Percentiles rank a stretch among this genome's conserved stretches.
Evolutionary conservation across 2,113 vertebrate species (phyloP).

Genomic region (Tychaedon coryphoeus): DNA sequence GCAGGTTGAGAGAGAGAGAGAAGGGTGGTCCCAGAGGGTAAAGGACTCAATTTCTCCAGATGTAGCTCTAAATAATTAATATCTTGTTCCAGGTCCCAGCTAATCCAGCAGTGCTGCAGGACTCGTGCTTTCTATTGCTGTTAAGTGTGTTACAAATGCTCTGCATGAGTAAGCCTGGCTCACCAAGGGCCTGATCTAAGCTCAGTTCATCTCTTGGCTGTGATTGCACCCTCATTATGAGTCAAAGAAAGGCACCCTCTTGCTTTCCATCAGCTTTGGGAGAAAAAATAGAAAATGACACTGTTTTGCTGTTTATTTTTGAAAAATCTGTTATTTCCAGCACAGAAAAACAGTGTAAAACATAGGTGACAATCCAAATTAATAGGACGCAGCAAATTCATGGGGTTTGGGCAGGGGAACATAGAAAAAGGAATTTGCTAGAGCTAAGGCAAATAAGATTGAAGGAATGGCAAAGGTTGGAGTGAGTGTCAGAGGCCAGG

Average conservation of each 20-base stretch:
- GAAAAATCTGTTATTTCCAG: not conserved
- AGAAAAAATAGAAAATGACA: not conserved
- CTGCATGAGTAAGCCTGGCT: not conserved
- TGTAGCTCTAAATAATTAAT: constrained; percentile 54
- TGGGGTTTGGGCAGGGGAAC: not conserved
- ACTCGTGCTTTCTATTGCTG: not conserved
- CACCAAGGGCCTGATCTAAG: not conserved
- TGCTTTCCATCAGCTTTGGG: not conserved
- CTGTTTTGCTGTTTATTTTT: not conserved
- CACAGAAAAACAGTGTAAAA: not conserved
- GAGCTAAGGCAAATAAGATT: not conserved
- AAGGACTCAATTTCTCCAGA: constrained; percentile 32
- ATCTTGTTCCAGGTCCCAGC: not conserved
- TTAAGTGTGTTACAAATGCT: not conserved
- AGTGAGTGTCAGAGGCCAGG: not conserved
- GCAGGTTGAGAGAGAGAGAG: not conserved
- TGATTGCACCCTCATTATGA: not conserved
- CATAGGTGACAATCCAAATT: not conserved
- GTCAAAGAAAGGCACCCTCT: not conserved
- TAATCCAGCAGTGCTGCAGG: not conserved
- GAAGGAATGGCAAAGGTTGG: not conserved
- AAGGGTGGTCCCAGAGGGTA: not conserved
- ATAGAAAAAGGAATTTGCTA: not conserved
- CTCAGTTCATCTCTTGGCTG: not conserved
- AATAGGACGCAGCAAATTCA: not conserved